Conservation (phyloP, 2,797 vertebrate genomes). For the Nasua narica region DNA sequence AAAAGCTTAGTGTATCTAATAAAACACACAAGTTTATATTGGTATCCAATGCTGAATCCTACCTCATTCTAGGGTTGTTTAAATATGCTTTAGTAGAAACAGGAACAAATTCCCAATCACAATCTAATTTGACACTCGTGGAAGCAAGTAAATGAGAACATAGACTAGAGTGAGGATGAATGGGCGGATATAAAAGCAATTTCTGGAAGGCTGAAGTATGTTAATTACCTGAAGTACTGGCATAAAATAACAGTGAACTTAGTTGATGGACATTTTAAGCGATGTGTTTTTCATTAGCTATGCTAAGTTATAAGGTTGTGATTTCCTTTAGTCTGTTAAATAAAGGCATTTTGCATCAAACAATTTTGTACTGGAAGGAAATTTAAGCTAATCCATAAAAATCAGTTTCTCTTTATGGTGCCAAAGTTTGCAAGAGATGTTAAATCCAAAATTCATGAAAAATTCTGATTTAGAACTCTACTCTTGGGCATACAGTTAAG, state of each 20-base stretch:
- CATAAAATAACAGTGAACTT: slow-evolving; percentile 13
- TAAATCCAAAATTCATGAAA: not conserved
- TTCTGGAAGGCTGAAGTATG: not conserved
- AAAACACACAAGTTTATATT: not conserved
- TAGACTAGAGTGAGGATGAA: not conserved
- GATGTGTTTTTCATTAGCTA: slow-evolving; percentile 7
- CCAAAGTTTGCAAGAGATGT: not conserved
- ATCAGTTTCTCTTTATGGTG: not conserved
- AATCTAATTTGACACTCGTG: not conserved
- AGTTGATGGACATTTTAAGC: not conserved
- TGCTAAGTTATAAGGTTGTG: not conserved
- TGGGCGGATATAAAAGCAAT: not conserved
- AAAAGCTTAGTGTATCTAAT: not conserved
- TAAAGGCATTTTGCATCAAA: not conserved
- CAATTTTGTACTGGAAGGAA: not conserved
- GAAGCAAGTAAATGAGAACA: not conserved
- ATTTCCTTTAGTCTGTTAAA: not conserved
- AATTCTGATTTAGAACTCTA: not conserved
- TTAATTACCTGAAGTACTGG: not conserved
- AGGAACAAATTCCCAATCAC: not conserved
- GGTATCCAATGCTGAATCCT: not conserved
- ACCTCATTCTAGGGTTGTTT: not conserved
- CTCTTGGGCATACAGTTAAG: not conserved
- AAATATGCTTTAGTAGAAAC: not conserved
- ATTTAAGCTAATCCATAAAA: not conserved